Conservation (phyloP, 2,113 vertebrate species). For the Calyptommatus sinebrachiatus region DNA sequence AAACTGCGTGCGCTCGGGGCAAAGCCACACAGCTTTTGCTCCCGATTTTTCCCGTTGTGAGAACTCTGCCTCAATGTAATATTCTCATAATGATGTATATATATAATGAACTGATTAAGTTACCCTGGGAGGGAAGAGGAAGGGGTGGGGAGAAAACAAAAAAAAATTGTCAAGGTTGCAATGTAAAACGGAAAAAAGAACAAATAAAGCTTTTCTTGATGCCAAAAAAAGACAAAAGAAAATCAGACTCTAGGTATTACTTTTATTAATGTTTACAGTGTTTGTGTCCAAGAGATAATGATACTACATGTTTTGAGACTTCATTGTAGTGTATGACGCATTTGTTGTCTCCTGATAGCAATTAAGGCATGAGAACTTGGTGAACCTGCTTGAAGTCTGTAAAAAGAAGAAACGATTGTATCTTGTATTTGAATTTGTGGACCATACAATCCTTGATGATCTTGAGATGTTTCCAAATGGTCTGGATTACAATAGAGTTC, state of each 20-base stretch:
- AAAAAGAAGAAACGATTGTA: slow-evolving; percentile 86
- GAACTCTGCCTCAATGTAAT: no score
- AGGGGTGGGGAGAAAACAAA: no score
- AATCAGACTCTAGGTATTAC: not conserved
- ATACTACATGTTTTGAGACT: fast-evolving
- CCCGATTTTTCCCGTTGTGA: no score
- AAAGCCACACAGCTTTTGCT: no score
- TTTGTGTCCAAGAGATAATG: not conserved
- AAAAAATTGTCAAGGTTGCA: no score
- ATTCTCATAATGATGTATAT: no score
- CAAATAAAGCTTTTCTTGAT: no score
- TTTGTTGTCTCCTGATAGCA: slow-evolving; percentile 71
- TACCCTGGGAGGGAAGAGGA: no score
- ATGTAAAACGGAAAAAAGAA: no score
- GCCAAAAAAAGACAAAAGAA: not conserved
- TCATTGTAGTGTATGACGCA: slow-evolving; percentile 11
- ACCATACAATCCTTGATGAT: slow-evolving; percentile 84
- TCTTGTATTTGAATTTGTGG: slow-evolving; percentile 91
- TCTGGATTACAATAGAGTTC: slow-evolving; percentile 73
- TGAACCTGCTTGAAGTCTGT: slow-evolving; percentile 87
- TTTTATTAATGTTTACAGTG: not conserved
- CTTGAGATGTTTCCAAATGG: slow-evolving; percentile 80
- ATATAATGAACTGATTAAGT: no score
- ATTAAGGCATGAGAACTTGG: slow-evolving; percentile 89
- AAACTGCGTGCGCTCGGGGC: no score